These are phyloP conservation scores for Lepidocyrtoides sp. DNA, from an alignment of 2,888 invertebrate genomes.

Conservation along the genomic window DNA sequence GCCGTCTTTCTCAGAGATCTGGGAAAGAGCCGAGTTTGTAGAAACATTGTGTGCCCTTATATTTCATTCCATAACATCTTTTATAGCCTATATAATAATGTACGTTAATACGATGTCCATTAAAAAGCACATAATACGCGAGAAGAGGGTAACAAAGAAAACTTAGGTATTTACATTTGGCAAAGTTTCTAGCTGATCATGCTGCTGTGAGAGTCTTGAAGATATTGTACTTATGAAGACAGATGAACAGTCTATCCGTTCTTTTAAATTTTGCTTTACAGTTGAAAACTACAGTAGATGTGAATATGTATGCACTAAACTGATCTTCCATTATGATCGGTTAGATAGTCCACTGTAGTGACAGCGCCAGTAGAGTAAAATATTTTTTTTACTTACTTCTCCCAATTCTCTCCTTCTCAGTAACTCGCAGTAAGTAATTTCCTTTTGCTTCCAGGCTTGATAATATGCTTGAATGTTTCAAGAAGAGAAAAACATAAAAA, in stretches of 20 bases:
- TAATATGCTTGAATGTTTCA: constrained; percentile 4
- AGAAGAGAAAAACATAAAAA: background rate
- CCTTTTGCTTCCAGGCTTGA: constrained; percentile 52
- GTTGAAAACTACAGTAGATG: too few relatives aligned
- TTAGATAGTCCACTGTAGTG: too few relatives aligned
- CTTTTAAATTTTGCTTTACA: too few relatives aligned
- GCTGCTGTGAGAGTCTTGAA: background rate
- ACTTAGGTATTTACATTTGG: constrained; percentile 34
- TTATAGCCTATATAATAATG: too few relatives aligned
- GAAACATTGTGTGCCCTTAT: too few relatives aligned
- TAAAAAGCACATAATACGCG: background rate
- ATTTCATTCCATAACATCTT: too few relatives aligned
- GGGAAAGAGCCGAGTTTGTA: too few relatives aligned
- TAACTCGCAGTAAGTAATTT: constrained; percentile 63
- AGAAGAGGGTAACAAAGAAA: background rate
- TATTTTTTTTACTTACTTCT: background rate
- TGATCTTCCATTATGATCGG: background rate
- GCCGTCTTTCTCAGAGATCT: too few relatives aligned
- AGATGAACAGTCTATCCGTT: background rate
- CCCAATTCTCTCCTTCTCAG: too few relatives aligned
- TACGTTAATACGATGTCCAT: too few relatives aligned
- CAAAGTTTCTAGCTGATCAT: constrained; percentile 58
- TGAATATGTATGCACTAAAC: background rate
- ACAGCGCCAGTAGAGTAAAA: background rate
- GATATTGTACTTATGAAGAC: constrained; percentile 33